Evolutionary conservation across 2,113 vertebrate species (phyloP).

Genomic region (Hirundichthys speculiger): DNA sequence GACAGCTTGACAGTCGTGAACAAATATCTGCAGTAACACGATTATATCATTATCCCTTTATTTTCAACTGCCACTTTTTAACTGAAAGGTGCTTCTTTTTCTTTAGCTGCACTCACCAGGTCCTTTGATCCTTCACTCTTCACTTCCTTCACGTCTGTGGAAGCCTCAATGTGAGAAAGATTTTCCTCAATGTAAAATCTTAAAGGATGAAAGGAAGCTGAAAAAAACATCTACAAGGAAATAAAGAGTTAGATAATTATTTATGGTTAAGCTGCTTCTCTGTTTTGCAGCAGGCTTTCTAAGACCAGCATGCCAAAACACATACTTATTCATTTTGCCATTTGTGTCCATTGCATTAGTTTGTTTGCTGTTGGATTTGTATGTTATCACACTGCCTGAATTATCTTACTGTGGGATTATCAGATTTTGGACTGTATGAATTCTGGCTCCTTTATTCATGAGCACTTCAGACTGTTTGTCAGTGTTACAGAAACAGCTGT

Average conservation of each 20-base stretch:
- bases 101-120: conserved; percentile 38
- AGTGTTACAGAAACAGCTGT: not conserved
- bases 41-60: conserved; percentile 36
- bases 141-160: conserved; percentile 9
- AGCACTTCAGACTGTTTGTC: not conserved
- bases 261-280: conserved; percentile 7
- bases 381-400: conserved; percentile 2
- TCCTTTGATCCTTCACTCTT: conserved; percentile 52
- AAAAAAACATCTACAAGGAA: not conserved
- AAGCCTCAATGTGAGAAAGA: conserved; percentile 21
- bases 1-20: conserved; percentile 36
- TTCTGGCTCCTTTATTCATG: not conserved
- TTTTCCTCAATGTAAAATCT: conserved; percentile 14
- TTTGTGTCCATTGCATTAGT: conserved; percentile 20
- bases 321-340: conserved; percentile 5
- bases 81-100: conserved; percentile 56
- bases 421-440: conserved; percentile 9
- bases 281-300: conserved; percentile 8
- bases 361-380: conserved; percentile 29
- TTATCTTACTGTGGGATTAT: conserved; percentile 9
- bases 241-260: conserved; percentile 13
- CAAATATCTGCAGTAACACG: conserved; percentile 34
- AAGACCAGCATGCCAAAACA: conserved; percentile 8
- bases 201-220: conserved; percentile 16
- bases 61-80: conserved; percentile 56